Percentiles rank a stretch among this genome's conserved stretches.
phyloP scores from a whole-genome alignment of 2,797 vertebrate species.

The Anableps anableps region DNA sequence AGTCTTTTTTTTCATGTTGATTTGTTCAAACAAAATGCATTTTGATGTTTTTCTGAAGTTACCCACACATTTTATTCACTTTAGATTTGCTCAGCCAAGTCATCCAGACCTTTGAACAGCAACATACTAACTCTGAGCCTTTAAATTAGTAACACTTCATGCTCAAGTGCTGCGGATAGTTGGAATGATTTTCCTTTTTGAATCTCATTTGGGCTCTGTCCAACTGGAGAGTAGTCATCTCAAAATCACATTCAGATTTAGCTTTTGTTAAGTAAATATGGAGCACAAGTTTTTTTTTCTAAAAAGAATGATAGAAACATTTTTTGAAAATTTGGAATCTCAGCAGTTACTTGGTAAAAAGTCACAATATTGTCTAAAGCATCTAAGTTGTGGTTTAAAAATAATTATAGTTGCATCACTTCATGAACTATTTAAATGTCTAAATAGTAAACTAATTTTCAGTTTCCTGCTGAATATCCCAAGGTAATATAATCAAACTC shows the following conservation, averaged over 20 bases:
- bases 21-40: neutral
- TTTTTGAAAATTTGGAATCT: neutral
- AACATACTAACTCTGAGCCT: slow-evolving; percentile 33
- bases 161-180: slow-evolving; percentile 26
- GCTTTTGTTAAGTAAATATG: neutral
- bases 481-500: neutral
- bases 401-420: neutral
- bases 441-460: neutral
- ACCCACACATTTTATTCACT: neutral
- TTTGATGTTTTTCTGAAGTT: neutral
- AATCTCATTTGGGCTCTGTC: slow-evolving; percentile 3
- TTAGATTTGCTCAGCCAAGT: slow-evolving; percentile 5
- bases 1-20: neutral
- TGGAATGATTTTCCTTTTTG: slow-evolving; percentile 30
- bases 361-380: neutral
- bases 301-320: neutral
- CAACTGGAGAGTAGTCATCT: neutral
- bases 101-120: slow-evolving; percentile 21
- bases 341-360: neutral
- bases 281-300: neutral
- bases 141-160: slow-evolving; percentile 38
- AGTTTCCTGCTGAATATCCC: neutral
- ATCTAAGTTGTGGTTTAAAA: neutral
- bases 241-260: neutral
- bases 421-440: neutral